Conservation (phyloP, 2,797 vertebrate genomes). For the Cyclopterus lumpus region DNA sequence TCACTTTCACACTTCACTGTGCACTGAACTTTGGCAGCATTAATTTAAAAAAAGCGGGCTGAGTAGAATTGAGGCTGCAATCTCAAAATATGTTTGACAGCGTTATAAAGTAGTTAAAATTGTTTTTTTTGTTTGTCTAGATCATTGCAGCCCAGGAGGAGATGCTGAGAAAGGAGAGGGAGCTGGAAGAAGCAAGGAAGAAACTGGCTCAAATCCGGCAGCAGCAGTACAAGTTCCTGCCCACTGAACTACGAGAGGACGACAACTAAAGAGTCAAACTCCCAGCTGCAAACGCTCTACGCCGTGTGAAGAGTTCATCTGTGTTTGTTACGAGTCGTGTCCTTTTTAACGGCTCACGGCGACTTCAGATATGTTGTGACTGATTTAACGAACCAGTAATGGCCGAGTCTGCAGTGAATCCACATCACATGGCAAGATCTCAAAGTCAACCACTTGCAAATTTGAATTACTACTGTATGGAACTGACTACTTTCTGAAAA, state of each 20-base stretch:
- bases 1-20: background rate
- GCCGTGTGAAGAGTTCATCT: conserved; percentile 33
- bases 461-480: conserved; percentile 56
- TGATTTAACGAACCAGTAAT: conserved; percentile 33
- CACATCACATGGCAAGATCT: conserved; percentile 24
- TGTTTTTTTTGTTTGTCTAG: conserved; percentile 68
- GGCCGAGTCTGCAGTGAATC: conserved; percentile 42
- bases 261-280: conserved; percentile 83
- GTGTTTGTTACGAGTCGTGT: conserved; percentile 20
- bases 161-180: conserved; percentile 97
- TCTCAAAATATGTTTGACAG: background rate
- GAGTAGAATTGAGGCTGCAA: background rate
- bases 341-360: conserved; percentile 23
- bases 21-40: background rate
- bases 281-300: background rate
- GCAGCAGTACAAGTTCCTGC: conserved; percentile 99
- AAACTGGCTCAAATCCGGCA: conserved; percentile 98
- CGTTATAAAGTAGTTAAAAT: background rate
- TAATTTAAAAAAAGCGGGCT: background rate
- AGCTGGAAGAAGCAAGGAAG: conserved; percentile 97
- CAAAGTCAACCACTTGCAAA: conserved; percentile 23
- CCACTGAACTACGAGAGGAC: conserved; percentile 95
- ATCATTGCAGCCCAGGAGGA: conserved; percentile 99
- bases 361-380: conserved; percentile 37
- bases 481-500: conserved; percentile 51